These are phyloP conservation scores for Liopterus haemorrhoidalis DNA, from an alignment of 2,888 invertebrate species.

Conservation along the genomic window DNA sequence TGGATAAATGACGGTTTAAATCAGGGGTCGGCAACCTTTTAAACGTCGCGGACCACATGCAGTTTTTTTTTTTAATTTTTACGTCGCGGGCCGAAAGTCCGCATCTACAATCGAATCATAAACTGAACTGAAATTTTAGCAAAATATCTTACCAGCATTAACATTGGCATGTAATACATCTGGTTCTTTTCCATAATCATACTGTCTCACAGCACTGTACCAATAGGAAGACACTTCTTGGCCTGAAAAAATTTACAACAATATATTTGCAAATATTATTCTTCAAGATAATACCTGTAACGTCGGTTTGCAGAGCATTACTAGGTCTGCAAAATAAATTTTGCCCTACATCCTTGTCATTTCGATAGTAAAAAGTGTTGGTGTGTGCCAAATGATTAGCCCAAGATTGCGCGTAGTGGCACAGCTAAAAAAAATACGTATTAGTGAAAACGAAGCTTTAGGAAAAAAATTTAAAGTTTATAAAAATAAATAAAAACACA, in stretches of 20 bases:
- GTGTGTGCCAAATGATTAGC: constrained; percentile 80
- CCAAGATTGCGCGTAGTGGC: constrained; percentile 79
- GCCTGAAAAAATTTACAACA: constrained; percentile 54
- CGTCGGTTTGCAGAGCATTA: constrained; percentile 60
- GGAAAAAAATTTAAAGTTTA: neutral
- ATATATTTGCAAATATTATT: constrained; percentile 16
- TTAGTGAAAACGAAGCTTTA: neutral
- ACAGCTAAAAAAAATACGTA: constrained; percentile 53
- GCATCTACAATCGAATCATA: no score
- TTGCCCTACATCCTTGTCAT: constrained; percentile 72
- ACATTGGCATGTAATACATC: constrained; percentile 71
- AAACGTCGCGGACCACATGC: no score
- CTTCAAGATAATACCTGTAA: constrained; percentile 51
- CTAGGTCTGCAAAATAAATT: constrained; percentile 71
- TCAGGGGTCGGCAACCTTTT: no score
- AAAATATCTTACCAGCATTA: constrained; percentile 58
- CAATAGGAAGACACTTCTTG: constrained; percentile 77
- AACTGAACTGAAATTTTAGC: neutral
- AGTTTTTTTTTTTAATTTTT: no score
- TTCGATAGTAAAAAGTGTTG: constrained; percentile 70
- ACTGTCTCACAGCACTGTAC: constrained; percentile 73
- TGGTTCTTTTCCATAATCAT: constrained; percentile 66
- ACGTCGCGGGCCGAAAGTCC: no score
- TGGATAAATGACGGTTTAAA: no score
- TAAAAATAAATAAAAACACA: neutral